Conservation (phyloP, 2,113 vertebrate species). For the Oxyura jamaicensis region DNA sequence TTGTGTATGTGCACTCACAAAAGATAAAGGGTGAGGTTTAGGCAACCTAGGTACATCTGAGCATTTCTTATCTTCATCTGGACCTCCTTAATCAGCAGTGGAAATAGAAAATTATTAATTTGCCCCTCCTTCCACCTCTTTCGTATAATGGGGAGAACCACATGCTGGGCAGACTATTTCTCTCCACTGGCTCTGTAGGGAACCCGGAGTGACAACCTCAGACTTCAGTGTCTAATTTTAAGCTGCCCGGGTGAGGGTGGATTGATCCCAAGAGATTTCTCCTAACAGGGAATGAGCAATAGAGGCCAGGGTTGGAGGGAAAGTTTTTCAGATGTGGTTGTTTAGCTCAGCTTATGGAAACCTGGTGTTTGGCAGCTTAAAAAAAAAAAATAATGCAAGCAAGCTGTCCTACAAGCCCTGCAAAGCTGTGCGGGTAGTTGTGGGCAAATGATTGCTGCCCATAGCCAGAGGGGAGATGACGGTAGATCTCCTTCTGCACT, state of each 20-base stretch:
- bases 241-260: not conserved
- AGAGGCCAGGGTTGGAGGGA: not conserved
- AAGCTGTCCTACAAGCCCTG: not conserved
- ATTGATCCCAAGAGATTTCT: not conserved
- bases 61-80: not conserved
- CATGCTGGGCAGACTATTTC: not conserved
- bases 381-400: not conserved
- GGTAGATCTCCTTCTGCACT: no score
- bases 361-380: not conserved
- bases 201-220: not conserved
- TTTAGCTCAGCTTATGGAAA: not conserved
- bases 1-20: not conserved
- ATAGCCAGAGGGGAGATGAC: not conserved
- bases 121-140: not conserved
- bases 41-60: not conserved
- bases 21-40: not conserved
- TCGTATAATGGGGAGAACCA: not conserved
- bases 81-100: not conserved
- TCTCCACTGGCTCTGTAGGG: not conserved
- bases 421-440: not conserved
- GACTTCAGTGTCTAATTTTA: not conserved
- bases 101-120: not conserved
- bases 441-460: not conserved
- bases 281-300: not conserved
- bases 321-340: not conserved